These are phyloP conservation scores for Hapalemur alaotrensis DNA, from an alignment of 2,797 vertebrate species.

Conservation along the genomic window DNA sequence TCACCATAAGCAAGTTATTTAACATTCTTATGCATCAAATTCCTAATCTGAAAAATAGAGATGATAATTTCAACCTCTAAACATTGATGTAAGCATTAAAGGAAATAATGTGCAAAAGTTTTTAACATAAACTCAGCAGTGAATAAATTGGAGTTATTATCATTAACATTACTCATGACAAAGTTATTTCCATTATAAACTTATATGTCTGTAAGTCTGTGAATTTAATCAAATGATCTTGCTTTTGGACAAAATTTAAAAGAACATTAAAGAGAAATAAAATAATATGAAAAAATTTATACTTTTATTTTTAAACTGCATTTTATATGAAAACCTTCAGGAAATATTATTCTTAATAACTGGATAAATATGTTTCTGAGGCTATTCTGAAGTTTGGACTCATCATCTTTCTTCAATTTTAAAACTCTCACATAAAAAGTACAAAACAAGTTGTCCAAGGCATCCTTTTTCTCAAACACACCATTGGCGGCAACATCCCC, in stretches of 20 bases:
- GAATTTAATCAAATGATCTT: neutral
- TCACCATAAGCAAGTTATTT: neutral
- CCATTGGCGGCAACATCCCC: neutral
- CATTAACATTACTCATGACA: neutral
- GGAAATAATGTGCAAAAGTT: neutral
- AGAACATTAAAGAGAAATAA: neutral
- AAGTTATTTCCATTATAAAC: neutral
- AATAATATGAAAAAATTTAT: neutral
- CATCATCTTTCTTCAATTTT: neutral
- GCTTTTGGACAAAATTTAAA: neutral
- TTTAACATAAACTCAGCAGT: neutral
- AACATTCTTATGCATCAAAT: neutral
- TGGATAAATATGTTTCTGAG: neutral
- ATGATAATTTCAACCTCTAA: neutral
- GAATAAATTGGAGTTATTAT: neutral
- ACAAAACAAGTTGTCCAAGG: neutral
- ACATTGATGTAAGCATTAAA: neutral
- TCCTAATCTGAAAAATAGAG: neutral
- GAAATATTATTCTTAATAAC: neutral
- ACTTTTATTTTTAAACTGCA: neutral
- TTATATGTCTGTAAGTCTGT: neutral
- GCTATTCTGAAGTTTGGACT: neutral
- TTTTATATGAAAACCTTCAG: neutral
- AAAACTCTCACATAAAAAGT: neutral
- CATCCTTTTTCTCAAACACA: neutral